Percentiles rank a stretch among this genome's conserved stretches.
Conservation (phyloP, 2,888 invertebrate species). For the Andrena praecox region DNA sequence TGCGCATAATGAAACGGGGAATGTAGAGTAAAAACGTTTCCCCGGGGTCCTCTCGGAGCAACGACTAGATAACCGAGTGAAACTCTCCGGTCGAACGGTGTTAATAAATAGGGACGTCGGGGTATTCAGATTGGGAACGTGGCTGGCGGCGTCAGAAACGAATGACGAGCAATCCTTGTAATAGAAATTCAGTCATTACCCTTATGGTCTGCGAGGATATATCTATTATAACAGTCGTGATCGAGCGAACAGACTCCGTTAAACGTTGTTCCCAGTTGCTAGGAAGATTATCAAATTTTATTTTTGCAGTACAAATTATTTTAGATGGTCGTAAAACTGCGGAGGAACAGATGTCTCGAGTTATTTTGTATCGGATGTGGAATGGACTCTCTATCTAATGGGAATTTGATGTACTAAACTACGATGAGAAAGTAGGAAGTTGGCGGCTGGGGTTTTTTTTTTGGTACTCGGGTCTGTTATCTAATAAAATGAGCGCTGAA, state of each 20-base stretch:
- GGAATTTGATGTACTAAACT: too few species aligned
- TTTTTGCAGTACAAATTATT: not conserved
- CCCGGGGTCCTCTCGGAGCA: not conserved
- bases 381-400: too few species aligned
- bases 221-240: not conserved
- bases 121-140: slow-evolving; percentile 20
- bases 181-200: slow-evolving; percentile 14
- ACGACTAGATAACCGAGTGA: slow-evolving; percentile 22
- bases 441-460: too few species aligned
- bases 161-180: slow-evolving; percentile 11
- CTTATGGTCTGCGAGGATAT: not conserved
- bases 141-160: slow-evolving; percentile 1
- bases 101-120: slow-evolving; percentile 28
- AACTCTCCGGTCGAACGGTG: slow-evolving; percentile 16
- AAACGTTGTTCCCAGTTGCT: not conserved
- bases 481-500: too few species aligned
- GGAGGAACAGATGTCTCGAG: too few species aligned
- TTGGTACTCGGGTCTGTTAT: too few species aligned
- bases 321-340: too few species aligned
- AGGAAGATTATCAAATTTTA: not conserved
- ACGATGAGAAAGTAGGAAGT: too few species aligned
- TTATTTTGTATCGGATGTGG: too few species aligned
- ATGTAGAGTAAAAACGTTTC: slow-evolving; percentile 38
- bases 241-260: not conserved
- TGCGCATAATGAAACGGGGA: slow-evolving; percentile 41